These are phyloP conservation scores for Spodoptera exigua DNA, from an alignment of 2,888 invertebrate genomes.

Conservation along the genomic window DNA sequence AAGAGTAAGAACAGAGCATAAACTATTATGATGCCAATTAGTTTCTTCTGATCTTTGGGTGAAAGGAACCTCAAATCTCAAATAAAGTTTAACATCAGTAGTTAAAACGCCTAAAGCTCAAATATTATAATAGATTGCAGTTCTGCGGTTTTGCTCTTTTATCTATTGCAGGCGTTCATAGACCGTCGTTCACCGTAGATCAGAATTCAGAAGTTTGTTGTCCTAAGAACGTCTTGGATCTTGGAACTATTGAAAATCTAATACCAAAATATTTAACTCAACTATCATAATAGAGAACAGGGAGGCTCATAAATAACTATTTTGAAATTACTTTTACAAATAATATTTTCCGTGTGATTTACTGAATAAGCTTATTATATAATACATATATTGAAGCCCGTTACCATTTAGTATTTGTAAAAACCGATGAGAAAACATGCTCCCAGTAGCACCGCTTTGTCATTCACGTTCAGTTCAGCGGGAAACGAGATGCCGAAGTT, in stretches of 20 bases:
- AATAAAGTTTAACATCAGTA: too few relatives aligned
- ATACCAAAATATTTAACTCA: neutral
- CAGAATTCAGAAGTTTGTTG: too few relatives aligned
- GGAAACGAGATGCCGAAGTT: conserved; percentile 69
- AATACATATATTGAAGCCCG: neutral
- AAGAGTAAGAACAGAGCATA: too few relatives aligned
- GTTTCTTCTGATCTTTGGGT: too few relatives aligned
- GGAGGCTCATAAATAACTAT: too few relatives aligned
- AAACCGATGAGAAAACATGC: conserved; percentile 72
- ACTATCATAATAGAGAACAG: neutral
- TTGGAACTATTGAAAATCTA: too few relatives aligned
- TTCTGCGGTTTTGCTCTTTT: neutral
- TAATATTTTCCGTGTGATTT: neutral
- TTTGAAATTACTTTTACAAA: too few relatives aligned
- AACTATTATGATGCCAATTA: too few relatives aligned
- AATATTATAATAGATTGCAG: too few relatives aligned
- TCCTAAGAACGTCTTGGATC: too few relatives aligned
- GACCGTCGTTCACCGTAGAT: too few relatives aligned
- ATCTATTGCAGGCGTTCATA: neutral
- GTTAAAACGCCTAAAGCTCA: neutral
- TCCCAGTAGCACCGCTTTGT: conserved; percentile 71
- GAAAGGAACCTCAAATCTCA: too few relatives aligned
- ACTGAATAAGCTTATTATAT: neutral
- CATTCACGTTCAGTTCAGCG: conserved; percentile 58
- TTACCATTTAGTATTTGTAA: conserved; percentile 30